These are phyloP conservation scores for Gymnocypris eckloni DNA, from an alignment of 2,797 vertebrate genomes.

Conservation along the genomic window DNA sequence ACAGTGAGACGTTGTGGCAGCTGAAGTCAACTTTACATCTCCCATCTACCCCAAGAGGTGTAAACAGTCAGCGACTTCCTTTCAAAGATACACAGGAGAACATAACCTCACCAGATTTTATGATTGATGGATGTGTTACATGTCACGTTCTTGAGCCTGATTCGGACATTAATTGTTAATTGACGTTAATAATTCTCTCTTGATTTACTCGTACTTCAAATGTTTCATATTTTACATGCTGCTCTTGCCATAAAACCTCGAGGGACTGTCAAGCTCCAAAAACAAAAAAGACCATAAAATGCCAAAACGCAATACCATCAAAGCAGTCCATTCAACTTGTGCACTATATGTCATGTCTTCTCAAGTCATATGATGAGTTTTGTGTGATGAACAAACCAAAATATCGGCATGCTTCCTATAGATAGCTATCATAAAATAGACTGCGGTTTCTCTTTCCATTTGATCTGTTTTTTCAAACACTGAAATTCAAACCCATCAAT, in stretches of 20 bases:
- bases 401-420: too few species aligned
- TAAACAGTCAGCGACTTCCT: conserved; percentile 41
- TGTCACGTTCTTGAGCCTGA: not conserved
- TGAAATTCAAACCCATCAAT: too few species aligned
- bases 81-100: conserved; percentile 1
- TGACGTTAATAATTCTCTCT: not conserved
- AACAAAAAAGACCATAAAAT: not conserved
- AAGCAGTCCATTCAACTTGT: not conserved
- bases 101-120: conserved; percentile 13
- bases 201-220: not conserved
- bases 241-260: not conserved
- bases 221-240: not conserved
- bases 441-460: too few species aligned
- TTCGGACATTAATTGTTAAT: not conserved
- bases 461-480: too few species aligned
- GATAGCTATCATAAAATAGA: too few species aligned
- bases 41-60: conserved; percentile 60
- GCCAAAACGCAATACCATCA: not conserved
- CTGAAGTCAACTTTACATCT: conserved; percentile 60
- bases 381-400: not conserved
- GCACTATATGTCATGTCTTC: not conserved
- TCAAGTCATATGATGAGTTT: not conserved
- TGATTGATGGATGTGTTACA: not conserved
- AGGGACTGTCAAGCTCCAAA: not conserved
- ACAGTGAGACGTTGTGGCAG: conserved; percentile 63